These are phyloP conservation scores for Tinamus major DNA, from an alignment of 2,797 vertebrate species.

Conservation along the genomic window DNA sequence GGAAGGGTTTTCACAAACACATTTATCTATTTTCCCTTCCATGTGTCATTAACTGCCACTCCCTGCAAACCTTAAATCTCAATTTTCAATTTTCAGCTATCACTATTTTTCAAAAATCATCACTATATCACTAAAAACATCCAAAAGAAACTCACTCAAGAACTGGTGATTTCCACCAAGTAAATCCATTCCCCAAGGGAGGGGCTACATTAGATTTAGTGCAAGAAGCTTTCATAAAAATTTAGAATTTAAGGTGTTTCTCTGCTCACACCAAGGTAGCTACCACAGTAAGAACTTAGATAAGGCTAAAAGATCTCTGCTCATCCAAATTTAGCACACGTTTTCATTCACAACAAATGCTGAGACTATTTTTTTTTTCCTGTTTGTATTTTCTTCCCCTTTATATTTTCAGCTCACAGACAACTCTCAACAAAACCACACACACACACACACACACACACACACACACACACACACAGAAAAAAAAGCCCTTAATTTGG, in stretches of 20 bases:
- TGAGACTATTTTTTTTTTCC: not conserved
- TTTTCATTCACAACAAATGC: rapidly evolving
- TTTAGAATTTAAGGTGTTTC: not conserved
- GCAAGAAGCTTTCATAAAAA: not conserved
- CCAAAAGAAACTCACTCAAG: not conserved
- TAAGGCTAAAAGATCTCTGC: not conserved
- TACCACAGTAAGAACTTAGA: not conserved
- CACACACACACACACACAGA: not conserved
- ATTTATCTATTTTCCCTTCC: not conserved
- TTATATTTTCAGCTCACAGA: no score
- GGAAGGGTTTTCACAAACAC: not conserved
- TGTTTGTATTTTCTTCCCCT: not conserved
- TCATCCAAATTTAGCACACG: rapidly evolving
- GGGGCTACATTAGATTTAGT: not conserved
- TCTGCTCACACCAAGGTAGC: not conserved
- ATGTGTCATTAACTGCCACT: not conserved
- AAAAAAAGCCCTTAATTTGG: not conserved
- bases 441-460: not conserved
- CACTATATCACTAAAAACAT: not conserved
- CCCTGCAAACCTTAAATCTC: not conserved
- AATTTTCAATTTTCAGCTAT: not conserved
- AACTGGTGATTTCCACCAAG: not conserved
- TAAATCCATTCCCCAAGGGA: not conserved
- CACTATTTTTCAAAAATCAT: not conserved
- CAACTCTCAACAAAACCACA: no score